Conservation (phyloP, 2,113 vertebrate species). For the Neolamprologus cancellatus region DNA sequence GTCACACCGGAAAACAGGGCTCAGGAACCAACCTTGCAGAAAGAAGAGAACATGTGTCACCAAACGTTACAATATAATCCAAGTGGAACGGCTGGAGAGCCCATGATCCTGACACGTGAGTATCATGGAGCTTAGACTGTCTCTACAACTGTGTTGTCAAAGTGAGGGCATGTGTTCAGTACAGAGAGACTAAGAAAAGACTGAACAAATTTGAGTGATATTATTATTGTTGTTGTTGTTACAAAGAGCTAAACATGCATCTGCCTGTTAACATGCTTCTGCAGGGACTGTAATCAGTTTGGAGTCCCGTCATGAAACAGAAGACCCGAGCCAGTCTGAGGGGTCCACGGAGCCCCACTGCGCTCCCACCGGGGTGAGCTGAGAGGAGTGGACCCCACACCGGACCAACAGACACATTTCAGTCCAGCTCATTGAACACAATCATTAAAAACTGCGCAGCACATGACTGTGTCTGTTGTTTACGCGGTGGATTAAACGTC, state of each 20-base stretch:
- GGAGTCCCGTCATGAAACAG: background rate
- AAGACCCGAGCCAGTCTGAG: background rate
- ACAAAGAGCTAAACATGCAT: background rate
- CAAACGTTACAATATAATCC: background rate
- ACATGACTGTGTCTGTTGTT: background rate
- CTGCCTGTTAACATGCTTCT: background rate
- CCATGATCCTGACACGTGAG: fast-evolving
- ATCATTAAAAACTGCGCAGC: background rate
- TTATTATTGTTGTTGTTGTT: background rate
- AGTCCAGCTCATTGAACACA: background rate
- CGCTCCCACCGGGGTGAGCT: background rate
- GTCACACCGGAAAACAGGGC: background rate
- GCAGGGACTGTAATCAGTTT: background rate
- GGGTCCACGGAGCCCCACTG: background rate
- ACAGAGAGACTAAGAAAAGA: background rate
- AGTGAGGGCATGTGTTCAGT: background rate
- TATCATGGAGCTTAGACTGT: background rate
- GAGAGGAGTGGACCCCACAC: background rate
- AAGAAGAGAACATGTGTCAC: background rate
- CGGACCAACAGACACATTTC: background rate
- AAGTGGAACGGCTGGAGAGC: background rate
- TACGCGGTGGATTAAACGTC: background rate
- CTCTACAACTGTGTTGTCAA: background rate
- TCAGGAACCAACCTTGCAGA: conserved; percentile 29
- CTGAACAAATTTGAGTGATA: background rate